phyloP scores from a whole-genome alignment of 2,113 vertebrate genomes.

The Pteropus alecto region DNA sequence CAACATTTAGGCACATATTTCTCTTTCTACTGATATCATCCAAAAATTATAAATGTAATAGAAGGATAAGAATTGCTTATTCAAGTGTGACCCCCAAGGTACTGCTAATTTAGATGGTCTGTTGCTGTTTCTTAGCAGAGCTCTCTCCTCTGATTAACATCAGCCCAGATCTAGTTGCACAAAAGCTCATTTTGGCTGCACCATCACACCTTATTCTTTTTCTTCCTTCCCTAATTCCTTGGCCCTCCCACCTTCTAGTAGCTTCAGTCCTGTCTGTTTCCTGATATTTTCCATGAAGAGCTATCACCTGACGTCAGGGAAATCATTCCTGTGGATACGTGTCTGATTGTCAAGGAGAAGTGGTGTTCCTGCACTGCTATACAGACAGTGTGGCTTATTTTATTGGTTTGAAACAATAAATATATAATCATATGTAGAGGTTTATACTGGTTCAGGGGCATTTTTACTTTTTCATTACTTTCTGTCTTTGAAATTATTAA shows the following conservation, averaged over 20 bases:
- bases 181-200: background rate
- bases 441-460: background rate
- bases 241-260: background rate
- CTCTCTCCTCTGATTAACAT: background rate
- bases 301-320: background rate
- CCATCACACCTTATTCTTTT: background rate
- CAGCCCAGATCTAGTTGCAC: background rate
- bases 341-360: background rate
- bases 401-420: background rate
- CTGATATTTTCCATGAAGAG: background rate
- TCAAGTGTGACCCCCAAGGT: background rate
- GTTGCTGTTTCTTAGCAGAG: background rate
- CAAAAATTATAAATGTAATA: background rate
- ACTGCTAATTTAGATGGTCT: background rate
- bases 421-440: background rate
- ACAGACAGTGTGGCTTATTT: background rate
- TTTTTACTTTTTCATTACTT: slow-evolving; percentile 4
- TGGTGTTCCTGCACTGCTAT: background rate
- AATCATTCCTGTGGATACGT: background rate
- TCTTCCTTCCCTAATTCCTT: background rate
- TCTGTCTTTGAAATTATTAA: background rate
- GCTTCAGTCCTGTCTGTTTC: background rate
- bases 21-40: background rate
- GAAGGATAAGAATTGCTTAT: slow-evolving; percentile 10
- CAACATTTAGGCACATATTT: background rate